Evolutionary conservation across 2,797 vertebrate genomes (phyloP).

Genomic region (Ptychobarbus kaznakovi): DNA sequence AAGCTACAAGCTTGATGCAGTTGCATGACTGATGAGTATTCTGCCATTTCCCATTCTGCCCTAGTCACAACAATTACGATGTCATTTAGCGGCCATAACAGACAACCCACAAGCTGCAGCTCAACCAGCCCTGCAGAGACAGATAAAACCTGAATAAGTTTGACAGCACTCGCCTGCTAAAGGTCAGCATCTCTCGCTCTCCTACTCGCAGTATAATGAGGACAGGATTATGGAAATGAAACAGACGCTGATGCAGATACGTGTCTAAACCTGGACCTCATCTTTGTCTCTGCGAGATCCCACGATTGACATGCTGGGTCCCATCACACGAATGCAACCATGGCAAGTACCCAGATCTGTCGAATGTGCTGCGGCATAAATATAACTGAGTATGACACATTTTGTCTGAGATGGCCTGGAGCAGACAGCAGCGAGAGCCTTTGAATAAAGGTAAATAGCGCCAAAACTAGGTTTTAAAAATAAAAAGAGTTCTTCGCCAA

Average conservation of each 20-base stretch:
- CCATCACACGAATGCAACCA: slow-evolving; percentile 70
- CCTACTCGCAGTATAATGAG: slow-evolving; percentile 69
- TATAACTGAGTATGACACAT: slow-evolving; percentile 51
- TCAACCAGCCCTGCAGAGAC: slow-evolving; percentile 55
- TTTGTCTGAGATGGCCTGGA: slow-evolving; percentile 41
- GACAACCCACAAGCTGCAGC: slow-evolving; percentile 60
- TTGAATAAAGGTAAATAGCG: slow-evolving; percentile 42
- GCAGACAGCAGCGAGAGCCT: slow-evolving; percentile 2
- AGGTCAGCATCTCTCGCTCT: slow-evolving; percentile 66
- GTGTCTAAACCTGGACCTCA: slow-evolving; percentile 76
- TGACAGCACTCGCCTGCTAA: slow-evolving; percentile 71
- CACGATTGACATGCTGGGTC: slow-evolving; percentile 71
- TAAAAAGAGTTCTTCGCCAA: slow-evolving; percentile 58
- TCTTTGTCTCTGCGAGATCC: slow-evolving; percentile 77
- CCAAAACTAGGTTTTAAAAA: slow-evolving; percentile 45
- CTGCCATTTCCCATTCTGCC: slow-evolving; percentile 57
- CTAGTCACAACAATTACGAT: slow-evolving; percentile 64
- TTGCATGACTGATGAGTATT: slow-evolving; percentile 59
- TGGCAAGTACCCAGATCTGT: slow-evolving; percentile 59
- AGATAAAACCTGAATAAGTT: slow-evolving; percentile 74
- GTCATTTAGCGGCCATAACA: slow-evolving; percentile 58
- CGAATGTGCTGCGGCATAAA: slow-evolving; percentile 65
- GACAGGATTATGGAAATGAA: slow-evolving; percentile 80
- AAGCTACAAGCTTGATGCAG: slow-evolving; percentile 32
- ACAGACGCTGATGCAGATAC: slow-evolving; percentile 76